Base-by-base conservation (phyloP, 2,888 invertebrate genomes). In the Lysandra bellargus region DNA sequence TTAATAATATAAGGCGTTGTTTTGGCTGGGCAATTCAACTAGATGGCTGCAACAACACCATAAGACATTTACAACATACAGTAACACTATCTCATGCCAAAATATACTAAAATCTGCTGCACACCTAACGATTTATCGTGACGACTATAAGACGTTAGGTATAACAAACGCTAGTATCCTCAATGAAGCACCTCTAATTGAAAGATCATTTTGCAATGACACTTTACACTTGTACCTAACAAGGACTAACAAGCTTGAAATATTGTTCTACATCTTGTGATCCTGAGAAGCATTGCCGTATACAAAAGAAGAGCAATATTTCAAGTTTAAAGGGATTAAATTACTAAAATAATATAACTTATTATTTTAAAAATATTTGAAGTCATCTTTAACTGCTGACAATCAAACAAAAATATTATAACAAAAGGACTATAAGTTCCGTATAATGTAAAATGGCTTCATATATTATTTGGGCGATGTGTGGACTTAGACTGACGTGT, bases 401-500 rank as follows among this genome's bases (percentile, higher is more conserved):
- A 49, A 49, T 49, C 49, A 53, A 53, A 53, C 53, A 7, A 14
- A 53, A 53, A 44, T 5, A 44, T 44, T 44, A 60, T 3, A 2
- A 60, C 1, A n/a, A 64, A 2, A 3, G 30, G 23, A 23, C 23
- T 2, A 61, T 23, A 61, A 30, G 4, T 7, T 7, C 12, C 4
- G 33, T 17, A 0, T 0, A 5, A 69, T 33, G 4, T n/a, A n/a
- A 57, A 78, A 49, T 74, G 73, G 23, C 61, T 75, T 30, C 49
- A 44, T 49, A 2, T 40, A n/a, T 37, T 74, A 74, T 44, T 74
- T 44, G 37, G 40, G 73, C 77, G 79, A 79, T 80, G 80, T 75
- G 37, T 78, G 82, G 80, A 81, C 79, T 69, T 82, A 81, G 80
- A 82, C 81, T 82, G 80, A 81, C 44, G 49, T 53, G n/a, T 79